These are phyloP conservation scores for Pheucticus melanocephalus DNA, from an alignment of 2,113 vertebrate species.

Conservation along the genomic window DNA sequence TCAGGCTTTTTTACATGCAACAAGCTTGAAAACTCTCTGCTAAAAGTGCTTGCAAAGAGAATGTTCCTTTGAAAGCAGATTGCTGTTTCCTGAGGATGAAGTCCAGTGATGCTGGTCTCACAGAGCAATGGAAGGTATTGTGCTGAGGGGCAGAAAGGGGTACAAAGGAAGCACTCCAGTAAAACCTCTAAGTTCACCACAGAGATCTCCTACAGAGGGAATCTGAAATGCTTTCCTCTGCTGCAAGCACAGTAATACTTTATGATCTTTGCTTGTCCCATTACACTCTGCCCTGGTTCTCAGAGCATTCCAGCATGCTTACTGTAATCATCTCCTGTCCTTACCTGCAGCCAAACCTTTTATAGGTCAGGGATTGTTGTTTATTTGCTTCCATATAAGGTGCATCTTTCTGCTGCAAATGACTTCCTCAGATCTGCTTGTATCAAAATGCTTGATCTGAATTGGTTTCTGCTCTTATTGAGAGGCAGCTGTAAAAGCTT, in stretches of 20 bases:
- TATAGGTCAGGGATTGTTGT: not conserved
- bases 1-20: not conserved
- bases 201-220: not conserved
- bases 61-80: not conserved
- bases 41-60: not conserved
- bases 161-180: not conserved
- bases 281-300: not conserved
- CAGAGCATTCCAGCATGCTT: not conserved
- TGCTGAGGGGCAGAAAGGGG: not conserved
- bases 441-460: not conserved
- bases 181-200: not conserved
- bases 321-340: not conserved
- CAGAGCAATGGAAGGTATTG: not conserved
- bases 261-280: not conserved
- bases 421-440: not conserved
- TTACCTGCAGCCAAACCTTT: not conserved
- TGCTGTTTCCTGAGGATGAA: not conserved
- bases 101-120: not conserved
- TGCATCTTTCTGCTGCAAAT: not conserved
- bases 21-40: not conserved
- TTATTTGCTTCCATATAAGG: accelerated
- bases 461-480: not conserved
- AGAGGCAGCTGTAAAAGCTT: not conserved
- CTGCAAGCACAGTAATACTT: not conserved
- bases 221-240: not conserved